Base-by-base conservation (phyloP, 2,888 invertebrate species). In the Piscicola geometra region DNA sequence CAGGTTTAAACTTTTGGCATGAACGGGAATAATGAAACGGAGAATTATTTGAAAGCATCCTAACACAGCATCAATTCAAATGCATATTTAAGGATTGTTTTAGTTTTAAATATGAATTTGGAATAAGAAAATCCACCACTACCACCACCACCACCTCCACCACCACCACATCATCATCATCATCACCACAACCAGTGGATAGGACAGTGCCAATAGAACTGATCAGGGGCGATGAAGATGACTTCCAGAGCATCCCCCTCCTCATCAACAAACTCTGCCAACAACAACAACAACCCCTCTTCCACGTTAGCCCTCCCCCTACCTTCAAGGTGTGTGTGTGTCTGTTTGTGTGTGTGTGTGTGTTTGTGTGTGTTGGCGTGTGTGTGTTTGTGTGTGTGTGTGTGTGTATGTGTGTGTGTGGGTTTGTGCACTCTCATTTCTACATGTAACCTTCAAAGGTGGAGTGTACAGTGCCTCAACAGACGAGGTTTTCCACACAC, bases 401-500 rank as follows among this genome's bases (percentile, higher is more conserved):
- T 64, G 41, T 41, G 41, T 41, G 30, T 28, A 9, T 64, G n/a
- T 5, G 35, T 69, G 32, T 33, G n/a, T n/a, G 35, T n/a, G 35
- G 30, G 32, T 33, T 28, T 69, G 21, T 69, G 68, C 21, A 56
- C 5, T 25, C 60, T 25, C 60, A 56, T 56, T 5, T 56, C 5
- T 25, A 15, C 25, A 56, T 21, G 3, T 5, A 3, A 5, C 25
- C 25, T 18, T 18, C 25, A 35, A 80, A 89, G 88, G 91, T 92
- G 0, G 91, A 92, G 79, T 94, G 93, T 82, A 90, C 90, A 80
- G 89, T 93, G 0, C 89, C 90, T 18, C 93, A 94, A 79, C 92
- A 92, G 78, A 91, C 93, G 88, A 86, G 92, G 1, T 95, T 96
- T 82, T 91, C 91, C 0, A 92, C 92, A 0, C 91, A 91, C 79